Evolutionary conservation across 2,113 vertebrate genomes (phyloP), one percentile per base, ranked within the genome.

Genomic region (Menidia beryllina): DNA sequence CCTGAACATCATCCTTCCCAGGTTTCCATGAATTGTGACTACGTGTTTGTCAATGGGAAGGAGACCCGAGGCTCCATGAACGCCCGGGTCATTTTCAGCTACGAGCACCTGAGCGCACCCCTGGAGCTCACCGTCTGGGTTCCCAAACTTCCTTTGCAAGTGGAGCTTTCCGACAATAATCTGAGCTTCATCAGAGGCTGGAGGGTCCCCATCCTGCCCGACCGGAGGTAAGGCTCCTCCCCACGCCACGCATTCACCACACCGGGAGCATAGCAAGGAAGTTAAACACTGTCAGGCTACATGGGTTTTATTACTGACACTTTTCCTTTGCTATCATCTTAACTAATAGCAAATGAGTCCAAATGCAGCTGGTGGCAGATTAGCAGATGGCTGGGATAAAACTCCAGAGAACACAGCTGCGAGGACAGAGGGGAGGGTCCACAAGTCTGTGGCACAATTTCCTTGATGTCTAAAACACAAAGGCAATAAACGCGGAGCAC

Each of bases 111-210:
- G 76, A 96, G 89, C 7, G 95, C 96, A 0, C 95, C 95, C 0
- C 92, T 99, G 92, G 97, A 99, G 91, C 95, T 99, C 90, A 98
- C 97, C 0, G 96, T 99, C 55, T 99, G 98, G 98, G 96, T 99
- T 57, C 98, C 98, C 88, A 97, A 96, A 39, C 94, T 99, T 47
- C 98, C 98, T 0, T 93, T 99, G 69, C 94, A 93, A 88, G 94
- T 99, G 17, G 95, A 98, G 71, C 96, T 99, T 0, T 97, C 96
- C 0, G 97, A 99, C 0, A 65, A 84, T 77, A 93, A 88, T 19
- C 94, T 99, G 59, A 98, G 97, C 89, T 97, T 98, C 92, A 96
- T 99, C 92, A 99, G 97, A 84, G 98, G 97, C 59, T 99, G 98
- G 98, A 95, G 98, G 83, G 97, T 99, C 19, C 97, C 98, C 66